A percentile compares a stretch with the other conserved stretches of the same genome.
Evolutionary conservation across 2,113 vertebrate species (phyloP).

Genomic region (Crotalus viridis): DNA sequence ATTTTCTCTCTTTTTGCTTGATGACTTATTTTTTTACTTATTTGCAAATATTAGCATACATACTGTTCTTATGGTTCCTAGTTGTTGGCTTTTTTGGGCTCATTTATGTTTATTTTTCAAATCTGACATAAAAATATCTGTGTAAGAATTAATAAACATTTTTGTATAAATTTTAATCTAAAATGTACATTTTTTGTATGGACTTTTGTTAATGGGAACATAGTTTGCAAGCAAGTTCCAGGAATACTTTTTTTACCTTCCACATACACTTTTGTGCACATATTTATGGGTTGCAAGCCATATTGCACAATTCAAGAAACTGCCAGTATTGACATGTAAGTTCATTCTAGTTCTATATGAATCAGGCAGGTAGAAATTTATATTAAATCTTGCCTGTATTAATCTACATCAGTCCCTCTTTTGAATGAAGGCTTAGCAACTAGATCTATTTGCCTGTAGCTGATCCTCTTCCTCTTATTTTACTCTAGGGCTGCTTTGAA

Average conservation of each 20-base stretch:
- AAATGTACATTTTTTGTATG: neutral
- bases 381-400: neutral
- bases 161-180: neutral
- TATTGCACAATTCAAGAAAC: neutral
- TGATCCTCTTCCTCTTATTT: neutral
- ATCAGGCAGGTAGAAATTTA: neutral
- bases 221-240: neutral
- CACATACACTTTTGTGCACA: neutral
- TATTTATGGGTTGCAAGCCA: neutral
- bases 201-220: neutral
- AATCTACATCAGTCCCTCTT: neutral
- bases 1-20: neutral
- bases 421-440: neutral
- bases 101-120: neutral
- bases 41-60: neutral
- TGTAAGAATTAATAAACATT: neutral
- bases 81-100: neutral
- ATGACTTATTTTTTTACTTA: neutral
- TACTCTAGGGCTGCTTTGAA: slow-evolving; percentile 75
- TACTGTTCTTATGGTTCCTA: neutral
- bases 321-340: neutral
- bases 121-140: neutral
- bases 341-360: neutral
- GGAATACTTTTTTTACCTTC: neutral
- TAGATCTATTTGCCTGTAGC: neutral